Evolutionary conservation across 2,888 invertebrate genomes (phyloP).

Genomic region (Volucella zonaria): DNA sequence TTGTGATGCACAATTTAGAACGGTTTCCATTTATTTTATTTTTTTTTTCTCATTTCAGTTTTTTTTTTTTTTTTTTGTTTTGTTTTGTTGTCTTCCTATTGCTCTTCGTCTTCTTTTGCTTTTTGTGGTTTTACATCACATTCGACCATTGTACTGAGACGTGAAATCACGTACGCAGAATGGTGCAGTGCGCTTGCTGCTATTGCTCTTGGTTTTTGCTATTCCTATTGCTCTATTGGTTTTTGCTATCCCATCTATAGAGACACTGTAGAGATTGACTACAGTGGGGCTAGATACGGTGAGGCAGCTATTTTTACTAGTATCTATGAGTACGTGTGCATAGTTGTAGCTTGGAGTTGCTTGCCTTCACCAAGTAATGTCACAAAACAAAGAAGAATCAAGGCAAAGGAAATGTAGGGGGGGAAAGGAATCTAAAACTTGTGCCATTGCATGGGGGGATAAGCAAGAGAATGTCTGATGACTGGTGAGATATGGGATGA

Average conservation of each 20-base stretch:
- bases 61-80: slow-evolving; percentile 13
- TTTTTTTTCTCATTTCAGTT: slow-evolving; percentile 3
- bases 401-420: neutral
- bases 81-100: neutral
- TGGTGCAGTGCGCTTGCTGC: slow-evolving; percentile 21
- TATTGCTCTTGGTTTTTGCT: slow-evolving; percentile 49
- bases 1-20: too few species aligned
- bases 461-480: neutral
- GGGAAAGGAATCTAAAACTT: slow-evolving; percentile 10
- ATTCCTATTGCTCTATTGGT: slow-evolving; percentile 4
- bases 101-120: slow-evolving; percentile 3
- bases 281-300: neutral
- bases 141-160: slow-evolving; percentile 58
- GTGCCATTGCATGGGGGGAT: slow-evolving; percentile 6
- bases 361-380: slow-evolving; percentile 72
- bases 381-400: slow-evolving; percentile 56
- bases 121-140: slow-evolving; percentile 35
- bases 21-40: neutral
- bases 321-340: neutral
- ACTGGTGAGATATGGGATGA: neutral
- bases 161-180: slow-evolving; percentile 68
- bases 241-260: slow-evolving; percentile 9
- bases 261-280: too few species aligned
- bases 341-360: slow-evolving; percentile 40
- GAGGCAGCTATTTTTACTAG: neutral